Conservation (phyloP, 2,797 vertebrate genomes). For the Adelosebastes latens region DNA sequence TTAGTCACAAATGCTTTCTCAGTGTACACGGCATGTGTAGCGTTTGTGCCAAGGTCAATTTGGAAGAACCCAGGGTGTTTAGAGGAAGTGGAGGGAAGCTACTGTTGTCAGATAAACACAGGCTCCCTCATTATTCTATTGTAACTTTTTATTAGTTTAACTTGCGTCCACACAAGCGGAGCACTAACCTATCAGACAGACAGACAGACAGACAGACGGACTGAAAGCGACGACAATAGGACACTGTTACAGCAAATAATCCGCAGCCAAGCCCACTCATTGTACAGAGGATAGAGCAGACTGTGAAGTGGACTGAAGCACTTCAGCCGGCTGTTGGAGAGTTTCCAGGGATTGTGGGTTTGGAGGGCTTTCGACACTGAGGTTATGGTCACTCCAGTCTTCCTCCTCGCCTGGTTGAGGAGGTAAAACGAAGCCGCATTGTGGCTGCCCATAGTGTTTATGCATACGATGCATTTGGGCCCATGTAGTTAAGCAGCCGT, state of each 20-base stretch:
- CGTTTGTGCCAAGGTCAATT: slow-evolving; percentile 64
- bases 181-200: slow-evolving; percentile 29
- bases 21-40: slow-evolving; percentile 64
- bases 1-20: slow-evolving; percentile 72
- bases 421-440: slow-evolving; percentile 74
- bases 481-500: slow-evolving; percentile 33
- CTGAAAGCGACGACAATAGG: slow-evolving; percentile 49
- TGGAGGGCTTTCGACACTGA: slow-evolving; percentile 70
- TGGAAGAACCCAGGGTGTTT: slow-evolving; percentile 69
- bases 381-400: slow-evolving; percentile 77
- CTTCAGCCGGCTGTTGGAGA: slow-evolving; percentile 55
- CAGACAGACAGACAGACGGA: not conserved
- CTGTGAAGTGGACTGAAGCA: slow-evolving; percentile 60
- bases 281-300: slow-evolving; percentile 45
- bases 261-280: slow-evolving; percentile 39
- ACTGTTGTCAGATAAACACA: slow-evolving; percentile 66
- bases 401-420: slow-evolving; percentile 59
- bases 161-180: slow-evolving; percentile 48
- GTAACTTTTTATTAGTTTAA: slow-evolving; percentile 73
- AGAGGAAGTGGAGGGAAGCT: slow-evolving; percentile 69
- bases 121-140: slow-evolving; percentile 70
- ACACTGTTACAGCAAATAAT: slow-evolving; percentile 51
- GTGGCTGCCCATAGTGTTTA: slow-evolving; percentile 63
- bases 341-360: slow-evolving; percentile 78
- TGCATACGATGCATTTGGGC: slow-evolving; percentile 36